Conservation (phyloP, 2,888 invertebrate species). For the Exephanes ischioxanthus region DNA sequence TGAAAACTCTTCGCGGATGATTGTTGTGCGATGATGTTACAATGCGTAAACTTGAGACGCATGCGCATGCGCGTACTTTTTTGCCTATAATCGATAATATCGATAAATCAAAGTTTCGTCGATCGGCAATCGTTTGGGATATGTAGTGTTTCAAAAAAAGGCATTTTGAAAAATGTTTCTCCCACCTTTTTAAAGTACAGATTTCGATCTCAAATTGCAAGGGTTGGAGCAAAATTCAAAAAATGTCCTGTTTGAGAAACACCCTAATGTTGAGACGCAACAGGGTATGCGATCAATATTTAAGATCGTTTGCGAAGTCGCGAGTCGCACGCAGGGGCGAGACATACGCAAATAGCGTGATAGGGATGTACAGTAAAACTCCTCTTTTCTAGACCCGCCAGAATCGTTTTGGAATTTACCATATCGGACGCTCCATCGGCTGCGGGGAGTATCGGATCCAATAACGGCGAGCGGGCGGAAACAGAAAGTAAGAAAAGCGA, state of each 20-base stretch:
- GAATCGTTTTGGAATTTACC: too few relatives aligned
- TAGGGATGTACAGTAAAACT: background rate
- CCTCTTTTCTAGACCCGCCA: too few relatives aligned
- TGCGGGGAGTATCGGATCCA: too few relatives aligned
- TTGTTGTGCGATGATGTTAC: background rate
- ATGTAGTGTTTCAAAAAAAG: too few relatives aligned
- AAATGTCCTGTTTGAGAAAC: too few relatives aligned
- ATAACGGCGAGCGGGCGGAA: too few relatives aligned
- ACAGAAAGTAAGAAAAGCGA: too few relatives aligned
- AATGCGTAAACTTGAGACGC: background rate
- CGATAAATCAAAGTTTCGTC: constrained; percentile 29
- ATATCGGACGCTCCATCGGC: too few relatives aligned
- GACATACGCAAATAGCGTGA: constrained; percentile 35
- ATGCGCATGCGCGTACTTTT: background rate
- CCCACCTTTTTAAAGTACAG: too few relatives aligned
- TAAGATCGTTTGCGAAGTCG: constrained; percentile 35
- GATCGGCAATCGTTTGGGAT: background rate
- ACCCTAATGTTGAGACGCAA: background rate
- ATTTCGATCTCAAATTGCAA: too few relatives aligned
- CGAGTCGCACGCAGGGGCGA: constrained; percentile 57
- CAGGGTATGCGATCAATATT: constrained; percentile 49
- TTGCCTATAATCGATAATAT: background rate
- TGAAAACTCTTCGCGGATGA: background rate
- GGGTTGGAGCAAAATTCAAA: too few relatives aligned
- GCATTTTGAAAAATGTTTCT: too few relatives aligned